Evolutionary conservation across 1,140 invertebrate species (phyloP), one percentile per base, ranked within the genome.

Genomic region (Choristoneura fumiferana): DNA sequence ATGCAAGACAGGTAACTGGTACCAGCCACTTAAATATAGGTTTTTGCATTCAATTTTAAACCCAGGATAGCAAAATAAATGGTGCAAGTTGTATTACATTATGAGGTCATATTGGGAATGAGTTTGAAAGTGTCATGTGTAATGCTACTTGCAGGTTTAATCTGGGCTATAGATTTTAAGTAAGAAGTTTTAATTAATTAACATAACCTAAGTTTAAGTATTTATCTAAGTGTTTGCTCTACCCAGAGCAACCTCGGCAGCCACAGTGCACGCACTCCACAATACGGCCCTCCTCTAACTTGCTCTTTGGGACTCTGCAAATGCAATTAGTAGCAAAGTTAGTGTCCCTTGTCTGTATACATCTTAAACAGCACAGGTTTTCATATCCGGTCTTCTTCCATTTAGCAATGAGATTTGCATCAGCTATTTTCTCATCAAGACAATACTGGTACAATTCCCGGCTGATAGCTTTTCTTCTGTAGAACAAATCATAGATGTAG

Each of bases 351-450:
- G 97, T 97, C 80, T 99, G 99, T 77, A 99, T 99, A 82, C 99
- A 99, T 8, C 98, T 91, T n/a, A 99, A 89, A 85, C 99, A 99
- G 78, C 99, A 99, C 4, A 99, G 89, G 84, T 99, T 99, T 89
- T 99, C 99, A 91, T 99, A 99, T 0, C 99, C 99, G 67, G 97
- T 96, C 87, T 99, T 99, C 84, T 99, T 99, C 99, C 99, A 99
- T 84, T 99, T 99, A 0, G 99, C 99, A 73, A 99, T 99, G 1
- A 99, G 89, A 81, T 99, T 99, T 62, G 94, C 95, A 83, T 99
- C 98, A 0, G 98, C 98, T 63, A 99, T 98, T 78, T 98, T 98
- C 86, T 99, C 97, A 71, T 97, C 96, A 0, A 99, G 75, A 71
- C 98, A 99, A 78, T 98, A 99, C 55, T 99, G 97, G 80, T 99